Base-by-base conservation (phyloP, 2,888 invertebrate genomes). In the Apamea monoglypha region DNA sequence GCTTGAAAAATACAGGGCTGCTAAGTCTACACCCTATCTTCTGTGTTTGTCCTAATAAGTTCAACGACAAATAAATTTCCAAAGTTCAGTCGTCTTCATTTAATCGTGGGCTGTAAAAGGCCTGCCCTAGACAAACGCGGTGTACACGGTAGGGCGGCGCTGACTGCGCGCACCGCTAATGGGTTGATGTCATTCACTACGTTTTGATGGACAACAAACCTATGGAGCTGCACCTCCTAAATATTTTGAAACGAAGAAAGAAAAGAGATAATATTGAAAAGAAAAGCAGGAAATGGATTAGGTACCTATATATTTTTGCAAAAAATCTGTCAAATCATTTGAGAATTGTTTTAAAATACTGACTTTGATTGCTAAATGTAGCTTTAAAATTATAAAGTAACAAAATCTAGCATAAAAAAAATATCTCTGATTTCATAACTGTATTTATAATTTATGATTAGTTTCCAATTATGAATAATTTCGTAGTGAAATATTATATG, bases 111-210 rank as follows among this genome's bases (percentile, higher is more conserved):
- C 4, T 92, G 44, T 94, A 92, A 94, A 59, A 59, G 16, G 6
- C 12, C 29, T 40, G 73, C 75, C 61, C 66, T 87, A 91, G 88
- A 90, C 89, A 90, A 91, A 88, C 90, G 88, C 88, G 88, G 83
- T 91, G 88, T 88, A 89, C 88, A 91, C 89, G 90, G 89, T 88
- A 90, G 91, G 91, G 92, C 88, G 92, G 90, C 89, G 94, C 91
- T 93, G 93, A 93, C 94, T 94, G 89, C 92, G 91, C 92, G 90
- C 91, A 89, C 92, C 94, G 93, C 95, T 96, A 96, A 96, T 96
- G 95, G 96, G 92, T 95, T 95, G 95, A 96, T 96, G 96, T 96
- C 95, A 95, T 95, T 95, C 91, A 91, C 91, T 89, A 91, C 90
- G 87, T 91, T 88, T 89, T 90, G 88, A 84, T 74, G 92, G 78